Evolutionary conservation across 1,140 invertebrate species (phyloP), one percentile per base, ranked within the genome.

Genomic region (Neelides sp.): DNA sequence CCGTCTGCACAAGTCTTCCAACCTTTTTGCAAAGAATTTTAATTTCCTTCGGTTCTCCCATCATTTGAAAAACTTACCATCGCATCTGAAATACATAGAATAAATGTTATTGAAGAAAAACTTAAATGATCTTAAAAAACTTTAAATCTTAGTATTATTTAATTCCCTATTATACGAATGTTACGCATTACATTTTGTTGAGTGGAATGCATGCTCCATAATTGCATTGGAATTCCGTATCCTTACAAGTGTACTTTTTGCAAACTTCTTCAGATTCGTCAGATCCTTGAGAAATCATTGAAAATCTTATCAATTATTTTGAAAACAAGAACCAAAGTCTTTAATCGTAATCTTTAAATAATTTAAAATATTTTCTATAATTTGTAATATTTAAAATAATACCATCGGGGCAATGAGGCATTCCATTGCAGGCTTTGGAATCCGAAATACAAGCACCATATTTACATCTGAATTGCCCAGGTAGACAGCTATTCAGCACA

Each of bases 251-350:
- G 1, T 23, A 15, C 15, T 56, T 47, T 23, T 42, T 24, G 27
- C 58, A 53, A 10, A 56, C 58, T 45, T 59, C 57, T 1, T 24
- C 27, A 23, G 53, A 48, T 19, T 59, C 58, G 54, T 59, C 58
- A 15, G 58, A 59, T 13, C 54, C 53, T 22, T 52, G 32, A 22
- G 19, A 8, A 23, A 15, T n/a, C n/a, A n/a, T n/a, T n/a, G n/a
- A n/a, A n/a, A n/a, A n/a, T n/a, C n/a, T n/a, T n/a, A n/a, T n/a
- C n/a, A n/a, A n/a, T n/a, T n/a, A n/a, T n/a, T n/a, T n/a, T n/a
- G n/a, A n/a, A n/a, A n/a, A n/a, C n/a, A n/a, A n/a, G n/a, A n/a
- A n/a, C n/a, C n/a, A n/a, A n/a, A n/a, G n/a, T n/a, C n/a, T n/a
- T n/a, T n/a, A n/a, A n/a, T n/a, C n/a, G n/a, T n/a, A n/a, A n/a